Conservation (phyloP, 1,140 invertebrate genomes). For the Andrena cerasifolii region DNA sequence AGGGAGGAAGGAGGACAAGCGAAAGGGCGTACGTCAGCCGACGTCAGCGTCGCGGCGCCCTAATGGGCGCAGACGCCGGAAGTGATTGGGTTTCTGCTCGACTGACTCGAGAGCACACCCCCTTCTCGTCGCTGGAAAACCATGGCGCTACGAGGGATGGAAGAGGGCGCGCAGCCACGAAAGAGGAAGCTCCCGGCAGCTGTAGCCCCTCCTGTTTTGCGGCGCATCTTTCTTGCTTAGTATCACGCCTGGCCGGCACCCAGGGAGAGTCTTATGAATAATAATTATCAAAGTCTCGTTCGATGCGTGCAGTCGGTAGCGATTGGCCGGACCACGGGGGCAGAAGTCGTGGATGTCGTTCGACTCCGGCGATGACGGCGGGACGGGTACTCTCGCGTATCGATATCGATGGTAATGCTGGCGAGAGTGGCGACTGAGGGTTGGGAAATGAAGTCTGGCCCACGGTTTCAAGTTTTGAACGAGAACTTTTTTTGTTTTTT, state of each 20-base stretch:
- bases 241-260: constrained; percentile 78
- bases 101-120: constrained; percentile 79
- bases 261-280: constrained; percentile 80
- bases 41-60: constrained; percentile 82
- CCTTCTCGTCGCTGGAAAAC: constrained; percentile 67
- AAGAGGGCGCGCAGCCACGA: constrained; percentile 56
- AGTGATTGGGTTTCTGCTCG: constrained; percentile 83
- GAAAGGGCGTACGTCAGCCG: constrained; percentile 79
- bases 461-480: no score
- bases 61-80: constrained; percentile 84
- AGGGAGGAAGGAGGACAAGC: constrained; percentile 47
- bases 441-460: background rate
- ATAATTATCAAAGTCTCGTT: constrained; percentile 78
- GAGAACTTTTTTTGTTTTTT: no score
- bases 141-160: constrained; percentile 62
- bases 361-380: background rate
- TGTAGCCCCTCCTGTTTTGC: constrained; percentile 75
- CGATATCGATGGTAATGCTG: constrained; percentile 8
- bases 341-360: constrained; percentile 29
- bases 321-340: background rate
- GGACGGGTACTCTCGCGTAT: background rate
- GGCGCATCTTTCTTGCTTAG: constrained; percentile 79
- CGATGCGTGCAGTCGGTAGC: constrained; percentile 9
- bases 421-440: background rate
- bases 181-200: constrained; percentile 46